Base-by-base conservation (phyloP, 1,140 invertebrate species). In the Caligus rogercresseyi region DNA sequence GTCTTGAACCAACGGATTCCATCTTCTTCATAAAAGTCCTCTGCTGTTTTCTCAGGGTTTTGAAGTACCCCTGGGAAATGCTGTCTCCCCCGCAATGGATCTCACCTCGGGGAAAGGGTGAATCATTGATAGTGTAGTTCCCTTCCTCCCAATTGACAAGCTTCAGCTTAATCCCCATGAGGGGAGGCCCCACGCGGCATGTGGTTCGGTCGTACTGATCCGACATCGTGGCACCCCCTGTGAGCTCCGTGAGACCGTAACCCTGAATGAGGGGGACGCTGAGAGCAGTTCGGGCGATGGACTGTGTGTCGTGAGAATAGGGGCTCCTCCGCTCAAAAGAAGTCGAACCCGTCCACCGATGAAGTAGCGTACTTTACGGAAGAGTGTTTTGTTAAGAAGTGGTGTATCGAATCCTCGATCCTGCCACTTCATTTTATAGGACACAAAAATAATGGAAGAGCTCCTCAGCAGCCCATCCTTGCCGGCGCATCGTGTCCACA, bases 211-310 rank as follows among this genome's bases (percentile, higher is more conserved):
- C 78, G 77, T 75, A 76, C 83, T 83, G 74, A 71, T 91, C 84
- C 80, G 89, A 86, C 60, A 94, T 84, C 16, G 89, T 86, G 23
- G 88, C 89, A 70, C 86, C 89, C 1, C 90, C 93, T 67, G 86
- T 87, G 11, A 92, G 96, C 79, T 98, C 94, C 1, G 95, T 98
- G 26, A 98, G 80, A 4, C 94, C 95, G 76, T 98, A 98, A 54
- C 94, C 95, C 72, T 94, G 90, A 55, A 88, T 81, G 19, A 98
- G 81, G 53, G 85, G 83, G 52, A 87, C 83, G 72, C 89, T 95
- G 21, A 98, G 79, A 71, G 90, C 94, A 64, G 88, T 82, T 72
- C 92, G 85, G 67, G 96, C 87, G 72, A 96, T 92, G 69, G 84
- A 81, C 70, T 98, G 93, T 4, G 93, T 97, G 69, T 97, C 91